Evolutionary conservation across 2,888 invertebrate genomes (phyloP).

Genomic region (Plagodis dolabraria): DNA sequence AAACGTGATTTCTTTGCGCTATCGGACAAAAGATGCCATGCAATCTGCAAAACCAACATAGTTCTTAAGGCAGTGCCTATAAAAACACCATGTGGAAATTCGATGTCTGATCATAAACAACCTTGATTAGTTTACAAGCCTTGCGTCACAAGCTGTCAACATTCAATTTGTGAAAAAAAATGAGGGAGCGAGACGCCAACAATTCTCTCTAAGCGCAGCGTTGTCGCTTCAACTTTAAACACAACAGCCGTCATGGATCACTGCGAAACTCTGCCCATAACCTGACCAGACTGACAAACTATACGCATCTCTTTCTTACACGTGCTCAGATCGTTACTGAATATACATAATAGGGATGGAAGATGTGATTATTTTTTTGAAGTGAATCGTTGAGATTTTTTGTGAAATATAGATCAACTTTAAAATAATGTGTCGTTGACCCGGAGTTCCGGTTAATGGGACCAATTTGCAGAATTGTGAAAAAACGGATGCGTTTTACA

Average conservation of each 20-base stretch:
- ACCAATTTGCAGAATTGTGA: slow-evolving; percentile 41
- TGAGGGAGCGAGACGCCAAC: slow-evolving; percentile 62
- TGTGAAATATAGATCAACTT: slow-evolving; percentile 80
- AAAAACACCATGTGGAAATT: slow-evolving; percentile 48
- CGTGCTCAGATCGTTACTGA: slow-evolving; percentile 21
- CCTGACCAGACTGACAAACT: slow-evolving; percentile 47
- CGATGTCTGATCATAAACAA: slow-evolving; percentile 50
- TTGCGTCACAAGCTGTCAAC: slow-evolving; percentile 68
- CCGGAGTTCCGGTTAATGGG: slow-evolving; percentile 55
- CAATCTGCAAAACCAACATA: slow-evolving; percentile 3
- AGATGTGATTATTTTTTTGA: slow-evolving; percentile 53
- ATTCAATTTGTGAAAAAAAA: slow-evolving; percentile 55
- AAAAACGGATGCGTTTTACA: slow-evolving; percentile 37
- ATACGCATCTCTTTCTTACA: slow-evolving; percentile 58
- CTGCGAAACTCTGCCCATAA: slow-evolving; percentile 77
- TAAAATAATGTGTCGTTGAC: slow-evolving; percentile 78
- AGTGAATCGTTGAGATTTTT: slow-evolving; percentile 67
- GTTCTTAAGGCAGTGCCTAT: not conserved
- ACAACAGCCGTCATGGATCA: slow-evolving; percentile 76
- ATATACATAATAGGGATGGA: slow-evolving; percentile 51
- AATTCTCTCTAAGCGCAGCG: slow-evolving; percentile 44
- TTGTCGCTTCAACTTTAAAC: slow-evolving; percentile 74
- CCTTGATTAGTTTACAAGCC: slow-evolving; percentile 58
- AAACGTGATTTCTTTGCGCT: no score
- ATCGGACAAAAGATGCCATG: not conserved